Percentiles rank a stretch among this genome's conserved stretches.
Evolutionary conservation across 1,140 invertebrate genomes (phyloP).

Genomic region (Bombus haemorrhoidalis): DNA sequence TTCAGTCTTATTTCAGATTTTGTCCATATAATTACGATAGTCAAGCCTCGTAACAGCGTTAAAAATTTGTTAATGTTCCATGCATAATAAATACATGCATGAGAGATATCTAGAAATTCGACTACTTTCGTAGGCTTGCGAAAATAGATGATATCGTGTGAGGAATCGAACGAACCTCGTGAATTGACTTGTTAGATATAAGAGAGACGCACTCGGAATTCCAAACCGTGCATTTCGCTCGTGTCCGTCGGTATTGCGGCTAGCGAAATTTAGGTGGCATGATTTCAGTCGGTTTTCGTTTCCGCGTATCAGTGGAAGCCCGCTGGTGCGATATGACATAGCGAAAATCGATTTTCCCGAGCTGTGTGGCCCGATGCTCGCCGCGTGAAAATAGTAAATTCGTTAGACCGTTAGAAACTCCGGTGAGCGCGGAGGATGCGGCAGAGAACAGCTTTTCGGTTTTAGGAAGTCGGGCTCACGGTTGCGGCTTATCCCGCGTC

Average conservation of each 20-base stretch:
- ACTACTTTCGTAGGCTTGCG: not conserved
- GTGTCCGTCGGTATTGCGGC: not conserved
- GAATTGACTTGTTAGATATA: not conserved
- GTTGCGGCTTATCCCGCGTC: slow-evolving; percentile 14
- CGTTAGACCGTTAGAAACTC: slow-evolving; percentile 2
- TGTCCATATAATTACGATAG: no score
- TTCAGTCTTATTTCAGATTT: no score
- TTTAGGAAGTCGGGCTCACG: not conserved
- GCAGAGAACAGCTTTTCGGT: slow-evolving; percentile 7
- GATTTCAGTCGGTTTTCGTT: slow-evolving; percentile 1
- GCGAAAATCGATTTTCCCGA: slow-evolving; percentile 1
- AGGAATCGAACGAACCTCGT: not conserved
- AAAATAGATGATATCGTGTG: not conserved
- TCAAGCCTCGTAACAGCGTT: no score
- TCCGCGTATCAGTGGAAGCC: not conserved
- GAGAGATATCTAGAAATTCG: not conserved
- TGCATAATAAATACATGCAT: no score
- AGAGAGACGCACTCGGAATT: not conserved
- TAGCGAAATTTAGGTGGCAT: not conserved
- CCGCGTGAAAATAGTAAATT: slow-evolving; percentile 20
- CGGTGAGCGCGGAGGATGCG: not conserved
- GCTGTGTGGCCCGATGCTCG: not conserved
- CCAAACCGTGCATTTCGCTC: not conserved
- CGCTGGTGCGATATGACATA: not conserved
- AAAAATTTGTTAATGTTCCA: no score